Evolutionary conservation across 2,797 vertebrate species (phyloP), one percentile per base, ranked within the genome.

Genomic region (Lerista edwardsae): DNA sequence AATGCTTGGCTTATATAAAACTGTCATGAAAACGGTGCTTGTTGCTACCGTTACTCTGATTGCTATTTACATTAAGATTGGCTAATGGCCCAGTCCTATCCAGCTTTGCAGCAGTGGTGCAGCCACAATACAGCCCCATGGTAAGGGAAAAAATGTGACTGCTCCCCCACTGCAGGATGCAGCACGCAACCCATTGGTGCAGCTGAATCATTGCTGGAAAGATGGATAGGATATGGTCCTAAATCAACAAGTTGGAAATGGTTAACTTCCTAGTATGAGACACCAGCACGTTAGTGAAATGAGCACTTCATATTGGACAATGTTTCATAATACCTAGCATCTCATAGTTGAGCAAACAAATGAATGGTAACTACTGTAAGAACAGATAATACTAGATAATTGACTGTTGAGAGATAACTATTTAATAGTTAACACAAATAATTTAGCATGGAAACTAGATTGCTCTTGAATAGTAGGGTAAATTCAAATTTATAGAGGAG

Each of bases 201-300:
- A n/a, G n/a, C n/a, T n/a, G n/a, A n/a, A n/a, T n/a, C n/a, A n/a
- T n/a, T n/a, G n/a, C n/a, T n/a, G n/a, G n/a, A n/a, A n/a, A n/a
- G n/a, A n/a, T n/a, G n/a, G n/a, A n/a, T n/a, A n/a, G n/a, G n/a
- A n/a, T n/a, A n/a, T n/a, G n/a, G n/a, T n/a, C n/a, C n/a, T n/a
- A n/a, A n/a, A n/a, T 74, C 21, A 36, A 39, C 29, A 39, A 47
- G 41, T 31, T 79, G 59, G 74, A 68, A 31, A 21, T 29, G 12
- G 6, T 29, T 76, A 69, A 34, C 59, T 75, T 27, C 6, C 86
- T 77, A 62, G 78, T 77, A 82, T 71, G 0, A 2, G 25, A 73
- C 85, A 51, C 88, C 7, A 11, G 59, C 27, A 75, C 11, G 61
- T 86, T 85, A 68, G 3, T 47, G 71, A 74, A 86, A 83, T 76